Percentiles rank a stretch among this genome's conserved stretches.
Conservation (phyloP, 1,140 invertebrate species). For the Leptinotarsa defecta region DNA sequence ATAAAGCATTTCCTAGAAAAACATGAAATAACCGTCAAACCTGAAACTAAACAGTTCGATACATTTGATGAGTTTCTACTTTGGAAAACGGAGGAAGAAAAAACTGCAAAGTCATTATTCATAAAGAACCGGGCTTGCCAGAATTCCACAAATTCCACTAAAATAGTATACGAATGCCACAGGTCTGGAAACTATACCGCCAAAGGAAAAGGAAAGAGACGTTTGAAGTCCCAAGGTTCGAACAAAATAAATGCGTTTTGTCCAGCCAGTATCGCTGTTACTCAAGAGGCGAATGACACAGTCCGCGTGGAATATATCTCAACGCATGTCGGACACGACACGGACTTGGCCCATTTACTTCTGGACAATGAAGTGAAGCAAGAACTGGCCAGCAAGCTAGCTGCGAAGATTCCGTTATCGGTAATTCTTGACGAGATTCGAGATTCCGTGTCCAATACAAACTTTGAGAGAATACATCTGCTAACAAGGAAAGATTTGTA, state of each 20-base stretch:
- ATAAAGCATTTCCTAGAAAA: constrained; percentile 15
- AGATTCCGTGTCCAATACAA: constrained; percentile 8
- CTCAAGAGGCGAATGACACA: constrained; percentile 13
- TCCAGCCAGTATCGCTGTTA: constrained; percentile 26
- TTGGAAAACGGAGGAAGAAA: constrained; percentile 24
- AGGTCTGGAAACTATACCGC: constrained; percentile 29
- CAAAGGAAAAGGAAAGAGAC: constrained; percentile 16
- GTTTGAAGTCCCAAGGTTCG: constrained; percentile 30
- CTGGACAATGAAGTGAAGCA: constrained; percentile 27
- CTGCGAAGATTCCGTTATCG: constrained; percentile 34
- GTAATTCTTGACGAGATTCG: constrained; percentile 35
- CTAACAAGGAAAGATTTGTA: constrained; percentile 35
- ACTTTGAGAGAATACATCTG: constrained; percentile 32
- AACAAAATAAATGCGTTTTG: constrained; percentile 36
- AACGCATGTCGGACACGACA: constrained; percentile 37
- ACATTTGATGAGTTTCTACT: background rate
- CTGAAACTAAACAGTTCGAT: background rate
- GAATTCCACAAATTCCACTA: background rate
- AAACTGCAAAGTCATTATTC: constrained; percentile 7
- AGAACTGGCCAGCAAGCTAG: constrained; percentile 34
- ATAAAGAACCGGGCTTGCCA: constrained; percentile 7
- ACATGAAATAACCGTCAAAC: constrained; percentile 15
- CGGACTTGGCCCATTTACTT: constrained; percentile 34
- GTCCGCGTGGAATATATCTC: constrained; percentile 22
- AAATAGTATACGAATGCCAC: constrained; percentile 29